A percentile compares a stretch with the other conserved stretches of the same genome.
These are phyloP conservation scores for Lochmaea capreae DNA, from an alignment of 2,888 invertebrate genomes.

Conservation along the genomic window DNA sequence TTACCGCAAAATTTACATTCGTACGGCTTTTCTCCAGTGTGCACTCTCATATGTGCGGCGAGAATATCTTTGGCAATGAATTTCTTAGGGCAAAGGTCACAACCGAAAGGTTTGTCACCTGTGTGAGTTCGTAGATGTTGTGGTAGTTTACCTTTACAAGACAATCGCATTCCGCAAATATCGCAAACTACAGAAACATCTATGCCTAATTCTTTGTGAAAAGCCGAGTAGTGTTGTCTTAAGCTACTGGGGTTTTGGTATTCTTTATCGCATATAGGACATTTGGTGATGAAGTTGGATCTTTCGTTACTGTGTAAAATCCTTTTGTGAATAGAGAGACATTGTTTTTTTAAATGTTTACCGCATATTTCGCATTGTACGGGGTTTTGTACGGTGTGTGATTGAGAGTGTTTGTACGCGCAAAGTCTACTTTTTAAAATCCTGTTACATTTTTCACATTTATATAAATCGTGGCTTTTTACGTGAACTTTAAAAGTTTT, in stretches of 20 bases:
- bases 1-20: conserved; percentile 47
- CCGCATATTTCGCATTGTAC: conserved; percentile 68
- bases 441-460: conserved; percentile 54
- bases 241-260: conserved; percentile 46
- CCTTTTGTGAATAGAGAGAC: conserved; percentile 39
- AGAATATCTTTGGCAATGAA: conserved; percentile 50
- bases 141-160: conserved; percentile 64
- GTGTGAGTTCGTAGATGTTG: conserved; percentile 49
- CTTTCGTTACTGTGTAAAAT: conserved; percentile 38
- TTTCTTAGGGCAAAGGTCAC: conserved; percentile 40
- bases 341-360: conserved; percentile 59
- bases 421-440: conserved; percentile 64
- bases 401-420: conserved; percentile 64
- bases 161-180: conserved; percentile 59
- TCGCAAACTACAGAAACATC: conserved; percentile 64
- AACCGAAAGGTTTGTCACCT: conserved; percentile 53
- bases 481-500: conserved; percentile 52
- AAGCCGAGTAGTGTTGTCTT: conserved; percentile 53
- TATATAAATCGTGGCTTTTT: conserved; percentile 53
- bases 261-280: conserved; percentile 42
- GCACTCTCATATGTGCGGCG: conserved; percentile 53
- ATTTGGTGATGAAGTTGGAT: conserved; percentile 33
- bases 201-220: conserved; percentile 45
- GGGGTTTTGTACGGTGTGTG: conserved; percentile 56
- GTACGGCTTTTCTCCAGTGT: conserved; percentile 57